Percentiles rank a stretch among this genome's conserved stretches.
Evolutionary conservation across 2,113 vertebrate genomes (phyloP).

Genomic region (Aphelocoma coerulescens): DNA sequence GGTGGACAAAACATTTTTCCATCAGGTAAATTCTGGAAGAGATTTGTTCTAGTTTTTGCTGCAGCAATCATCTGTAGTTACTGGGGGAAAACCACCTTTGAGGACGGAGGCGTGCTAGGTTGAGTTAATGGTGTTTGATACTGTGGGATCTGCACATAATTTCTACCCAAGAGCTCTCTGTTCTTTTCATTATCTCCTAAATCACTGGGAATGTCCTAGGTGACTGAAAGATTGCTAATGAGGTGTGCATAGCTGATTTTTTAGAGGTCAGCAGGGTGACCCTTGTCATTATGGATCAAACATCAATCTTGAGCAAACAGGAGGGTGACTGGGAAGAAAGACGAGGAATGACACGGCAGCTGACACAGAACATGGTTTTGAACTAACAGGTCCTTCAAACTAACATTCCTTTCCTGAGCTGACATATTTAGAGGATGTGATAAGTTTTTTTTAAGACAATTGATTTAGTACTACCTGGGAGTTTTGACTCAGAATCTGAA

Average conservation of each 20-base stretch:
- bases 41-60: background rate
- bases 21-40: constrained; percentile 80
- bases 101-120: background rate
- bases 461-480: background rate
- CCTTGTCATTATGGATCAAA: background rate
- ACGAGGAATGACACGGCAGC: background rate
- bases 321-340: background rate
- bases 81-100: background rate
- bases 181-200: background rate
- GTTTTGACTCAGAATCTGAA: background rate
- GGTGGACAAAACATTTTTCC: constrained; percentile 92
- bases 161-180: background rate
- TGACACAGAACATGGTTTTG: background rate
- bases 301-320: background rate
- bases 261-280: background rate
- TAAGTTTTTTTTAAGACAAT: background rate
- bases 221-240: background rate
- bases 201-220: background rate
- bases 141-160: background rate
- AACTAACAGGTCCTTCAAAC: background rate
- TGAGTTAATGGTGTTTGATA: background rate
- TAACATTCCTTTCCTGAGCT: background rate
- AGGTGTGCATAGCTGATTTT: background rate
- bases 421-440: background rate
- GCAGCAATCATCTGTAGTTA: background rate